A percentile compares a stretch with the other conserved stretches of the same genome.
These are phyloP conservation scores for Artibeus jamaicensis DNA, from an alignment of 2,797 vertebrate species.

Conservation along the genomic window DNA sequence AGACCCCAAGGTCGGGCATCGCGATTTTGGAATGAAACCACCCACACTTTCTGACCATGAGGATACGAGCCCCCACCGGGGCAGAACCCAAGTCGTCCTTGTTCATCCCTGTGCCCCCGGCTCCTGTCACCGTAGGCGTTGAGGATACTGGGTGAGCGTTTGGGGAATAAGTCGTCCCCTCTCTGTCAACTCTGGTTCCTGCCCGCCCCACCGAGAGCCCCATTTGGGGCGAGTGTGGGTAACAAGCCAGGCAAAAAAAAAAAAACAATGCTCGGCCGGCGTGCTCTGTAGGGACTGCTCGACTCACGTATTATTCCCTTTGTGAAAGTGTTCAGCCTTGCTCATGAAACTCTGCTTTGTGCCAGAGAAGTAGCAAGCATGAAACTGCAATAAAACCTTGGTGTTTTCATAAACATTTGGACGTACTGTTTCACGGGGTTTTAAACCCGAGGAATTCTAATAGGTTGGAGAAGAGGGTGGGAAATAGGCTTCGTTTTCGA, in stretches of 20 bases:
- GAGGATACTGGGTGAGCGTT: not conserved
- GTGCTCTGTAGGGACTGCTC: not conserved
- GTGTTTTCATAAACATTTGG: not conserved
- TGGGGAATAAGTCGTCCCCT: not conserved
- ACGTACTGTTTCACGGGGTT: not conserved
- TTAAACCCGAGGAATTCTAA: not conserved
- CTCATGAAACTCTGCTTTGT: not conserved
- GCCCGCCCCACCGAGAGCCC: no score
- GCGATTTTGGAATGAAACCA: not conserved
- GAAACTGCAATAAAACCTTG: not conserved
- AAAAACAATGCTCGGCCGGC: not conserved
- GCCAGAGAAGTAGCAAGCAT: not conserved
- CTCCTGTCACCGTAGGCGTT: not conserved
- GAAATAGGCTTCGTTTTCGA: not conserved
- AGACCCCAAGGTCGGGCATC: not conserved
- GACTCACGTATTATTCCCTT: not conserved
- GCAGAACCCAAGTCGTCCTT: no score
- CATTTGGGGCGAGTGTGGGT: rapidly evolving
- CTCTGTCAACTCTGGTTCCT: not conserved
- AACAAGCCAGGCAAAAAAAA: no score
- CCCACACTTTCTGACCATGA: rapidly evolving
- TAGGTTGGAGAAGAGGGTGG: not conserved
- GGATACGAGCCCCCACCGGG: not conserved
- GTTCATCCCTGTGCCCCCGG: not conserved
- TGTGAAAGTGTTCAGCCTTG: not conserved